These are phyloP conservation scores for Myiozetetes cayanensis DNA, from an alignment of 2,113 vertebrate species.

Conservation along the genomic window DNA sequence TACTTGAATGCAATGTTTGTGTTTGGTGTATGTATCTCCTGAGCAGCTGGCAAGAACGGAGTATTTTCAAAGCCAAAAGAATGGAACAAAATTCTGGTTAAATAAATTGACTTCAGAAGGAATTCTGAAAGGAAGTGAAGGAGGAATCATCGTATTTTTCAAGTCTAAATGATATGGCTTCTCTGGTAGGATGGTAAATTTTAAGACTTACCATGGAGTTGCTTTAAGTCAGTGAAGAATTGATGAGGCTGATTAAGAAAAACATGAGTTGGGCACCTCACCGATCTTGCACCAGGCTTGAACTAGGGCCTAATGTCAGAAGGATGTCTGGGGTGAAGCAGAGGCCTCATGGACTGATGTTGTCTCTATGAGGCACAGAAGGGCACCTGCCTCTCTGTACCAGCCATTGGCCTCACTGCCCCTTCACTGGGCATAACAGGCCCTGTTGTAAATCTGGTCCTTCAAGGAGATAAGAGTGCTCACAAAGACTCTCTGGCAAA, in stretches of 20 bases:
- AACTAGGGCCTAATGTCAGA: background rate
- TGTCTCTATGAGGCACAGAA: background rate
- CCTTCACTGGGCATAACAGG: background rate
- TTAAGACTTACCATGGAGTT: background rate
- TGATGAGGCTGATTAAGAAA: background rate
- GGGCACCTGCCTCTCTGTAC: background rate
- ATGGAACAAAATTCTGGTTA: background rate
- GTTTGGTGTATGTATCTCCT: background rate
- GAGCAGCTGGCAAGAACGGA: background rate
- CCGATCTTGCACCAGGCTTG: accelerated
- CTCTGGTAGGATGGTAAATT: background rate
- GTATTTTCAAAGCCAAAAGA: background rate
- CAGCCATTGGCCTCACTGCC: background rate
- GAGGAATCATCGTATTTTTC: background rate
- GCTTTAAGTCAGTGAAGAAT: background rate
- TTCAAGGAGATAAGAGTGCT: background rate
- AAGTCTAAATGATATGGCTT: background rate
- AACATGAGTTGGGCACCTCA: accelerated
- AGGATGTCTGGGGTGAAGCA: background rate
- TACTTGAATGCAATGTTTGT: background rate
- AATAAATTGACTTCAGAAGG: background rate
- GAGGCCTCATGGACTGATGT: background rate
- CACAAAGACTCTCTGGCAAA: background rate
- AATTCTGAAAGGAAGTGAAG: background rate
- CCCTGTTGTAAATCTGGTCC: background rate